A percentile compares a stretch with the other conserved stretches of the same genome.
Evolutionary conservation across 2,888 invertebrate genomes (phyloP).

Genomic region (Philonicus albiceps): DNA sequence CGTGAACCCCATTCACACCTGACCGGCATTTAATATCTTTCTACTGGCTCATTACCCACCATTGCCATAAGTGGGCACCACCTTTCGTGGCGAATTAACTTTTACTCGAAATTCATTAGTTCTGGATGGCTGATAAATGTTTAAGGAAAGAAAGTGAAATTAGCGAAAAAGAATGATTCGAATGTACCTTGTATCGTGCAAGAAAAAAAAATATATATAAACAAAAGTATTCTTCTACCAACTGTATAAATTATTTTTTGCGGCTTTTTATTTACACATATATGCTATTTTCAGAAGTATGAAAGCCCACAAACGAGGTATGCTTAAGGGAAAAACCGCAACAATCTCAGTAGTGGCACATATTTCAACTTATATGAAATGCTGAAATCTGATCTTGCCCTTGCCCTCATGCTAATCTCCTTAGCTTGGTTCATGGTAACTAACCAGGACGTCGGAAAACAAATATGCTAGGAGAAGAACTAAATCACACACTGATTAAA

Average conservation of each 20-base stretch:
- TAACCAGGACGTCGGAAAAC: not conserved
- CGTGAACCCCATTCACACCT: not conserved
- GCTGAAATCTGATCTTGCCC: not conserved
- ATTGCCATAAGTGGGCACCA: not conserved
- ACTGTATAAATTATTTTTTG: not conserved
- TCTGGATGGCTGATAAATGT: not conserved
- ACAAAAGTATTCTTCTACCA: not conserved
- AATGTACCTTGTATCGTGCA: not conserved
- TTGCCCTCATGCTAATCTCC: not conserved
- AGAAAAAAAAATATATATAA: not conserved
- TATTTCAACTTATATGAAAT: not conserved
- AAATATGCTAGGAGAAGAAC: not conserved
- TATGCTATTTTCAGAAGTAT: not conserved
- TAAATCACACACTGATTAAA: not conserved
- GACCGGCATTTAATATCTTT: not conserved
- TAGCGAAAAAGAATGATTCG: not conserved
- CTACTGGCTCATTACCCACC: not conserved
- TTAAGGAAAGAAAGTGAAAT: not conserved
- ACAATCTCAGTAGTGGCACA: not conserved
- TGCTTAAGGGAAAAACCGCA: not conserved
- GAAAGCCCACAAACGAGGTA: not conserved
- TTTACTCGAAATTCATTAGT: not conserved
- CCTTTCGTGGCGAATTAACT: not conserved
- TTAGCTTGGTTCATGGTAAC: not conserved
- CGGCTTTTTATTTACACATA: not conserved